Conservation (phyloP, 2,113 vertebrate genomes). For the Rhinoderma darwinii region DNA sequence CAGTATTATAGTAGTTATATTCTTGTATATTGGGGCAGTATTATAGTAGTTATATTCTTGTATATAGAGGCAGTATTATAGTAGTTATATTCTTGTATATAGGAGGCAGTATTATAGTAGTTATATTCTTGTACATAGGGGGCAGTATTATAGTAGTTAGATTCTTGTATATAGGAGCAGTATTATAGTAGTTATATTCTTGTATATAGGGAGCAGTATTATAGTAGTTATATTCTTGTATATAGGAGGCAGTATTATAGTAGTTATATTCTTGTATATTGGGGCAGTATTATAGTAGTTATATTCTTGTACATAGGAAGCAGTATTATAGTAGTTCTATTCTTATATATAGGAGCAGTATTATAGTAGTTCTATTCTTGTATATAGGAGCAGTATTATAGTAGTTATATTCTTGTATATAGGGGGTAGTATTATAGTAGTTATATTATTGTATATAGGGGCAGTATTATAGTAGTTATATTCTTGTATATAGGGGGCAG, state of each 20-base stretch:
- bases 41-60: no score
- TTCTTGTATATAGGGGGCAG: background rate
- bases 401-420: constrained; percentile 7
- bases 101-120: no score
- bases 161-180: no score
- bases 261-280: background rate
- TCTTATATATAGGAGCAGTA: background rate
- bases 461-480: background rate
- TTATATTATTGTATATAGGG: no score
- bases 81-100: no score
- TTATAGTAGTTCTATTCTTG: constrained; percentile 6
- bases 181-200: no score
- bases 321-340: background rate
- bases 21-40: no score
- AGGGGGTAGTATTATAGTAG: background rate
- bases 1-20: no score
- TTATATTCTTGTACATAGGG: no score
- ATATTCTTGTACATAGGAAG: background rate
- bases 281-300: background rate
- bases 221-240: background rate
- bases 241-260: background rate
- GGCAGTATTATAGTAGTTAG: no score
- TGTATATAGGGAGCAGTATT: no score
- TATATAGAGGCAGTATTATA: no score
- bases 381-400: constrained; percentile 7